Evolutionary conservation across 2,888 invertebrate genomes (phyloP).

Genomic region (Nowickia ferox): DNA sequence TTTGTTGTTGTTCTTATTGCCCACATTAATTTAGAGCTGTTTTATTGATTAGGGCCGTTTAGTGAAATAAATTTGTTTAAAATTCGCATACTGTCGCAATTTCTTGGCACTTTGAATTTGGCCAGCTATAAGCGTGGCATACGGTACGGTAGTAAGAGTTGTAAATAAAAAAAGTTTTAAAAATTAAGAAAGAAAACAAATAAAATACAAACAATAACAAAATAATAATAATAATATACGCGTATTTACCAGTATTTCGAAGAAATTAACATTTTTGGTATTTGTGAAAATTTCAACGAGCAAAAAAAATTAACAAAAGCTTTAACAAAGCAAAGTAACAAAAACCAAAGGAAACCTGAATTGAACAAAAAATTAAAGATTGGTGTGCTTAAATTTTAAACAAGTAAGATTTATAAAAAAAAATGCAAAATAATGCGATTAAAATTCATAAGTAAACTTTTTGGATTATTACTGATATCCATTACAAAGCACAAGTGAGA

Average conservation of each 20-base stretch:
- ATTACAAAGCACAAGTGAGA: background rate
- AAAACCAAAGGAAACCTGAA: slow-evolving; percentile 35
- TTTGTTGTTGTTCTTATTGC: slow-evolving; percentile 23
- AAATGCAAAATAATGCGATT: background rate
- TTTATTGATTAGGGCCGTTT: slow-evolving; percentile 63
- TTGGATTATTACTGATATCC: background rate
- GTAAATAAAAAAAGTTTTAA: background rate
- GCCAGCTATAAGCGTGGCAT: slow-evolving; percentile 66
- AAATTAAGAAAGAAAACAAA: background rate
- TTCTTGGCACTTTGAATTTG: slow-evolving; percentile 79
- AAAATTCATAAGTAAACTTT: slow-evolving; percentile 3
- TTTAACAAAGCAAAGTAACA: background rate
- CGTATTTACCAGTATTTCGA: slow-evolving; percentile 14
- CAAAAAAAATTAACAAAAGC: slow-evolving; percentile 10
- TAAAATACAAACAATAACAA: background rate
- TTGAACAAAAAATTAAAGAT: background rate
- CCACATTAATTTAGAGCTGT: slow-evolving; percentile 12
- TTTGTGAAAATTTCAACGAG: background rate
- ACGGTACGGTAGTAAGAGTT: slow-evolving; percentile 64
- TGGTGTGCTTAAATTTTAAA: slow-evolving; percentile 33
- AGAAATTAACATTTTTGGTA: slow-evolving; percentile 42
- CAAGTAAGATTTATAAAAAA: slow-evolving; percentile 31
- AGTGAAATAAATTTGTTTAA: slow-evolving; percentile 76
- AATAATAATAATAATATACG: background rate
- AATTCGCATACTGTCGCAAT: slow-evolving; percentile 80